Conservation (phyloP, 2,888 invertebrate genomes). For the Graphium colonna region DNA sequence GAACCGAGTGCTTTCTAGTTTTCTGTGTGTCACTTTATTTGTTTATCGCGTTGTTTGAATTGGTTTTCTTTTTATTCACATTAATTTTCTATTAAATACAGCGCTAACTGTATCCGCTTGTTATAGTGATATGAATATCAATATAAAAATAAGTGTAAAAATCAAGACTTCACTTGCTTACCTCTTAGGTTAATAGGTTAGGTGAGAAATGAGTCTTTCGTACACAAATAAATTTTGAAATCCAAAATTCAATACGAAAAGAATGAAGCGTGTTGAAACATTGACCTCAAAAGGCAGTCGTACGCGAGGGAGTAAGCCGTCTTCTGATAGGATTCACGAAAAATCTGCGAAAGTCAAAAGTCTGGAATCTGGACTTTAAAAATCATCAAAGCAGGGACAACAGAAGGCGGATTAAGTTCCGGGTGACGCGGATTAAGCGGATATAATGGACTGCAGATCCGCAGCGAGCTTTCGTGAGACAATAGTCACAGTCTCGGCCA, state of each 20-base stretch:
- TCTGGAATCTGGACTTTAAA: constrained; percentile 19
- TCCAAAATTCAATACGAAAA: too few species aligned
- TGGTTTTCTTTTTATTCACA: too few species aligned
- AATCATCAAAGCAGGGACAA: constrained; percentile 26
- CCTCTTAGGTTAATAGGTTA: background rate
- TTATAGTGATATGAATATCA: too few species aligned
- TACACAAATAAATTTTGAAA: too few species aligned
- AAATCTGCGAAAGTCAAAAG: constrained; percentile 9
- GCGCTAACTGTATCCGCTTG: too few species aligned
- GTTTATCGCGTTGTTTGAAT: background rate
- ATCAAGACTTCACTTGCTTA: background rate
- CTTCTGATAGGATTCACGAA: constrained; percentile 12
- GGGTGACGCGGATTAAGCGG: constrained; percentile 37
- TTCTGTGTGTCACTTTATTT: background rate
- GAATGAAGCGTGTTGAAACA: too few species aligned
- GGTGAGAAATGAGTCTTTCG: too few species aligned
- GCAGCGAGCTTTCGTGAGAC: constrained; percentile 41
- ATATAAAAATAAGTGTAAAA: too few species aligned
- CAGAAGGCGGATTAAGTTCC: constrained; percentile 35
- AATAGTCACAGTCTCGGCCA: constrained; percentile 44
- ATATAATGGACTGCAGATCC: constrained; percentile 41
- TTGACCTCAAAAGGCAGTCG: too few species aligned
- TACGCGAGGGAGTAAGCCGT: too few species aligned
- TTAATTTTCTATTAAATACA: too few species aligned
- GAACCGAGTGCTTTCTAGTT: background rate